phyloP scores from a whole-genome alignment of 2,113 vertebrate species.

The Limanda limanda region DNA sequence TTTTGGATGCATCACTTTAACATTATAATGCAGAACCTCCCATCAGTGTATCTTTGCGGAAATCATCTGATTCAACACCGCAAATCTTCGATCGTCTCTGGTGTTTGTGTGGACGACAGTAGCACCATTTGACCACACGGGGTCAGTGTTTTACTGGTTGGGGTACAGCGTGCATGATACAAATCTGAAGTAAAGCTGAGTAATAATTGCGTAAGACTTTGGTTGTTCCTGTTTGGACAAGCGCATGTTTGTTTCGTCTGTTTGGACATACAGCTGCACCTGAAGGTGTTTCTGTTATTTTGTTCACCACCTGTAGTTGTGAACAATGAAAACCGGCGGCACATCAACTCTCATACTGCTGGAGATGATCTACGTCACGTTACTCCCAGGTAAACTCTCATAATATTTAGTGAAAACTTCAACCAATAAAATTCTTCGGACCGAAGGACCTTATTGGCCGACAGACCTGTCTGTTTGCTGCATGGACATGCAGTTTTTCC shows the following conservation, averaged over 20 bases:
- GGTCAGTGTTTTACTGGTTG: constrained; percentile 4
- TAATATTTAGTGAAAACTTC: too few species aligned
- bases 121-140: background rate
- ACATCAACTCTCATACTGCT: constrained; percentile 4
- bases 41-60: too few species aligned
- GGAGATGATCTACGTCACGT: constrained; percentile 27
- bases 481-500: too few species aligned
- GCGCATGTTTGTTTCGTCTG: too few species aligned
- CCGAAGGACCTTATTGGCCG: too few species aligned
- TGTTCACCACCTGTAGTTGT: background rate
- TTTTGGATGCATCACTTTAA: too few species aligned
- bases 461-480: too few species aligned
- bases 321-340: constrained; percentile 24
- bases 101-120: background rate
- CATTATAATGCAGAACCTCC: too few species aligned
- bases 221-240: background rate
- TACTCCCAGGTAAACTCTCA: constrained; percentile 57
- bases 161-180: background rate
- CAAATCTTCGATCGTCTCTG: background rate
- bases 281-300: background rate
- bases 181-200: background rate
- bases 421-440: too few species aligned
- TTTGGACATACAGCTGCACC: too few species aligned
- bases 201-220: background rate
- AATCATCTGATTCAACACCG: too few species aligned